These are phyloP conservation scores for Diabrotica balteata DNA, from an alignment of 2,888 invertebrate genomes.

Conservation along the genomic window DNA sequence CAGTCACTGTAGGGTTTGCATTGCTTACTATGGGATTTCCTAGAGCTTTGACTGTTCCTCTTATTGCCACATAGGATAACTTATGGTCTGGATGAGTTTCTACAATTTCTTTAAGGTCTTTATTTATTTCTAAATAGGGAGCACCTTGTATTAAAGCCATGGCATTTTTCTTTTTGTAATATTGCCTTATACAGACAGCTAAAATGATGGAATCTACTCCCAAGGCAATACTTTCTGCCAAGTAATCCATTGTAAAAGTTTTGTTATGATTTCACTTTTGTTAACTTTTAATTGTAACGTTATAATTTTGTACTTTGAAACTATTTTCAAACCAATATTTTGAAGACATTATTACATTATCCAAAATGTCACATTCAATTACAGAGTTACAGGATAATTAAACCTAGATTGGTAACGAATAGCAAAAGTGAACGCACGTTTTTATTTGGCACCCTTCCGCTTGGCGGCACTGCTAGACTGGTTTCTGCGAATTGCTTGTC, in stretches of 20 bases:
- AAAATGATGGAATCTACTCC: slow-evolving; percentile 79
- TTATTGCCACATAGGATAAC: slow-evolving; percentile 76
- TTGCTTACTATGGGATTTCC: slow-evolving; percentile 78
- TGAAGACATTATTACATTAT: too few relatives aligned
- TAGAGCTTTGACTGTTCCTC: slow-evolving; percentile 78
- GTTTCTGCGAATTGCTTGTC: too few relatives aligned
- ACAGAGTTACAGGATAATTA: too few relatives aligned
- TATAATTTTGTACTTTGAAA: too few relatives aligned
- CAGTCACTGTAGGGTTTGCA: slow-evolving; percentile 75
- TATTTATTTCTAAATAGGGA: slow-evolving; percentile 73
- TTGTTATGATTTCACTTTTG: too few relatives aligned
- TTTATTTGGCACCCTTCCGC: too few relatives aligned
- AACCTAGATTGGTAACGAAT: too few relatives aligned
- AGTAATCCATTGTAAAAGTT: slow-evolving; percentile 70
- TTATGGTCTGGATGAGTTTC: slow-evolving; percentile 69
- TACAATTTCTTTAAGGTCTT: slow-evolving; percentile 69
- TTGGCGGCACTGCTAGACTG: too few relatives aligned
- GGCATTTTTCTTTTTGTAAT: slow-evolving; percentile 77
- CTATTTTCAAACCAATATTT: too few relatives aligned
- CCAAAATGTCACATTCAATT: too few relatives aligned
- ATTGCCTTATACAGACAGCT: slow-evolving; percentile 76
- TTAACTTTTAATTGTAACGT: too few relatives aligned
- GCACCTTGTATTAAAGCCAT: slow-evolving; percentile 74
- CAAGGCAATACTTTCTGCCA: slow-evolving; percentile 77
- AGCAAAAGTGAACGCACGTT: too few relatives aligned